Percentiles rank a stretch among this genome's conserved stretches.
phyloP scores from a whole-genome alignment of 2,888 invertebrate genomes.

The Andrena haemorrhoa region DNA sequence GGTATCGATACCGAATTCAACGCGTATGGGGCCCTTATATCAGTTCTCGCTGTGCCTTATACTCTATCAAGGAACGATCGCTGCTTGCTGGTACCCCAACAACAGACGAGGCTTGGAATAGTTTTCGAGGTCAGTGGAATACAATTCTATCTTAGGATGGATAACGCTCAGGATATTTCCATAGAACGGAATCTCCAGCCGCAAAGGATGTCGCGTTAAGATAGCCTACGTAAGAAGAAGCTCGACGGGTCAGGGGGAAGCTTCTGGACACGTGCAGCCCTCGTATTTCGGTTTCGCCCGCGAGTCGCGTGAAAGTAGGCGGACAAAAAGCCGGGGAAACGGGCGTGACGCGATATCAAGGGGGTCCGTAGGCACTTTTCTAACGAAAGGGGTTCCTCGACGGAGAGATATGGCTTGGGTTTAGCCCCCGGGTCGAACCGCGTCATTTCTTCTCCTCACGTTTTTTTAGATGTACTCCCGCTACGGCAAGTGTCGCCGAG shows the following conservation, averaged over 20 bases:
- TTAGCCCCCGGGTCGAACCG: conserved; percentile 15
- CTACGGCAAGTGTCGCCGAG: conserved; percentile 16
- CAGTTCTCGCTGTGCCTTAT: too few relatives aligned
- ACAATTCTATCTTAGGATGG: too few relatives aligned
- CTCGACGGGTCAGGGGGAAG: neutral
- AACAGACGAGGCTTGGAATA: too few relatives aligned
- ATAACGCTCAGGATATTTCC: too few relatives aligned
- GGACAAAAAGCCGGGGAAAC: conserved; percentile 35
- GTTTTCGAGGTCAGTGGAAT: too few relatives aligned
- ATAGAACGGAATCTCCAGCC: too few relatives aligned
- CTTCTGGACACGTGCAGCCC: conserved; percentile 9
- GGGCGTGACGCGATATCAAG: conserved; percentile 34
- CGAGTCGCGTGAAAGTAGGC: conserved; percentile 11
- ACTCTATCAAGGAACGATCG: too few relatives aligned
- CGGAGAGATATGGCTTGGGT: conserved; percentile 57
- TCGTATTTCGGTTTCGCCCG: conserved; percentile 4
- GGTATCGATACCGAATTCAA: too few relatives aligned
- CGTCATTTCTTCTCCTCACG: conserved; percentile 30
- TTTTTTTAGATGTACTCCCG: conserved; percentile 6
- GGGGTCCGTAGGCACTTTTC: conserved; percentile 32
- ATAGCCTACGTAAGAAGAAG: neutral
- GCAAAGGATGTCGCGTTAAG: too few relatives aligned
- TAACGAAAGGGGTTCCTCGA: conserved; percentile 45
- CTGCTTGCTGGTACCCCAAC: too few relatives aligned
- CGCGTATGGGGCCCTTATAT: too few relatives aligned